These are phyloP conservation scores for Acanthopagrus latus DNA, from an alignment of 2,797 vertebrate species.

Conservation along the genomic window DNA sequence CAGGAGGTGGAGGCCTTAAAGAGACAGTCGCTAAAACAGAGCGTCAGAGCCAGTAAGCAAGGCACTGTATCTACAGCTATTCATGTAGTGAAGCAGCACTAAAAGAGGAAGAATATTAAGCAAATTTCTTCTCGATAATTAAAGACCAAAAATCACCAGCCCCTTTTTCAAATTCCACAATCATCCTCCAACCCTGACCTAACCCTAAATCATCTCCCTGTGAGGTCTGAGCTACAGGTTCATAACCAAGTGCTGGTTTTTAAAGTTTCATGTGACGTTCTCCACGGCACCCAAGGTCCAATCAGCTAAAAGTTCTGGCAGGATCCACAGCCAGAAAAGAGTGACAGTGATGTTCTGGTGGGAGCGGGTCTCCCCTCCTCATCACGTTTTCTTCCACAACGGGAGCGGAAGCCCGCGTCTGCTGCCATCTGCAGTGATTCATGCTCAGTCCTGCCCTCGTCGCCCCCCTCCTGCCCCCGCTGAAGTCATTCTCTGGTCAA, in stretches of 20 bases:
- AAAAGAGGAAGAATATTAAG: background rate
- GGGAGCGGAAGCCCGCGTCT: background rate
- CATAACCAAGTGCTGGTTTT: background rate
- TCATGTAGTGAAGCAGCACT: too few relatives aligned
- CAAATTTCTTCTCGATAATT: background rate
- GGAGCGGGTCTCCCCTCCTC: background rate
- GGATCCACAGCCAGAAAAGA: background rate
- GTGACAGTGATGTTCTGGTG: background rate
- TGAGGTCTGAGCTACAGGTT: background rate
- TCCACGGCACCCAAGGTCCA: background rate
- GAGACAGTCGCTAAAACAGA: too few relatives aligned
- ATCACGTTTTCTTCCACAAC: background rate
- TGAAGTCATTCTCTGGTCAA: slow-evolving; percentile 40
- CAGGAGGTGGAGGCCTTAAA: background rate
- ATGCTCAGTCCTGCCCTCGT: background rate
- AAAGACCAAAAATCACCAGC: background rate
- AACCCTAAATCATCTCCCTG: background rate
- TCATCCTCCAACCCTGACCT: too few relatives aligned
- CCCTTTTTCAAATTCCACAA: background rate
- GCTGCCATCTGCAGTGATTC: background rate
- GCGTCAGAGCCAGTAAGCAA: background rate
- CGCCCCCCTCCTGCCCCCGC: background rate
- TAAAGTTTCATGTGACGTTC: background rate
- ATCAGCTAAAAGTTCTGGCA: background rate
- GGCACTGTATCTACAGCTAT: too few relatives aligned